These are phyloP conservation scores for Sinonovacula constricta DNA, from an alignment of 1,140 invertebrate genomes.

Conservation along the genomic window DNA sequence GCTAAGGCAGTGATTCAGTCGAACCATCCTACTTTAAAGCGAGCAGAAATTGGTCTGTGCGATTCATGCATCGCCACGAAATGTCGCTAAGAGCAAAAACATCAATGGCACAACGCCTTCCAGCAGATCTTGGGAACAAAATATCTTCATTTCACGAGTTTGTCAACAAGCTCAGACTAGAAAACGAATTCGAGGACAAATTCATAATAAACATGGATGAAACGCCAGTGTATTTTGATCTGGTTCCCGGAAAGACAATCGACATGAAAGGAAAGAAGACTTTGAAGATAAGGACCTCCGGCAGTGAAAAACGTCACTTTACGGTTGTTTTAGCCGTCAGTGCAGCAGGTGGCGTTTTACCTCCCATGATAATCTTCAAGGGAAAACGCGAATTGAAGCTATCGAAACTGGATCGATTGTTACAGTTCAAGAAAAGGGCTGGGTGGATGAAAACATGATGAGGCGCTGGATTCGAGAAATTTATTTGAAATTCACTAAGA, in stretches of 20 bases:
- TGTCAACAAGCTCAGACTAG: no score
- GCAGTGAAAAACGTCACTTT: no score
- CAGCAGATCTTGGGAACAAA: not conserved
- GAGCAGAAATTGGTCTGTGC: not conserved
- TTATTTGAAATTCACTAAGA: not conserved
- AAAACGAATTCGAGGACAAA: no score
- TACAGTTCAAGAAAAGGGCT: not conserved
- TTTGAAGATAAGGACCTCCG: no score
- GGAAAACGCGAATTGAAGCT: not conserved
- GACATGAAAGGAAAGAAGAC: no score
- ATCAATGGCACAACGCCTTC: not conserved
- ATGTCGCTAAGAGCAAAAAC: not conserved
- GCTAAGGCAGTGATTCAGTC: not conserved
- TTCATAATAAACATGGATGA: no score
- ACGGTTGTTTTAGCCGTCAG: no score
- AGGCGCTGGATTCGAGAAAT: not conserved
- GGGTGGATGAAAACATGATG: constrained; percentile 1
- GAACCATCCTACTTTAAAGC: not conserved
- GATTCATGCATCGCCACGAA: not conserved
- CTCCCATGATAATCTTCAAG: constrained; percentile 2
- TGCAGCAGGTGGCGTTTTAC: no score
- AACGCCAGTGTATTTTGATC: no score
- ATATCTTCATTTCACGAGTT: no score
- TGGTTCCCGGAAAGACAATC: no score
- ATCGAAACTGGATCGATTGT: not conserved